Evolutionary conservation across 2,797 vertebrate species (phyloP), one percentile per base, ranked within the genome.

Genomic region (Cheirogaleus major): DNA sequence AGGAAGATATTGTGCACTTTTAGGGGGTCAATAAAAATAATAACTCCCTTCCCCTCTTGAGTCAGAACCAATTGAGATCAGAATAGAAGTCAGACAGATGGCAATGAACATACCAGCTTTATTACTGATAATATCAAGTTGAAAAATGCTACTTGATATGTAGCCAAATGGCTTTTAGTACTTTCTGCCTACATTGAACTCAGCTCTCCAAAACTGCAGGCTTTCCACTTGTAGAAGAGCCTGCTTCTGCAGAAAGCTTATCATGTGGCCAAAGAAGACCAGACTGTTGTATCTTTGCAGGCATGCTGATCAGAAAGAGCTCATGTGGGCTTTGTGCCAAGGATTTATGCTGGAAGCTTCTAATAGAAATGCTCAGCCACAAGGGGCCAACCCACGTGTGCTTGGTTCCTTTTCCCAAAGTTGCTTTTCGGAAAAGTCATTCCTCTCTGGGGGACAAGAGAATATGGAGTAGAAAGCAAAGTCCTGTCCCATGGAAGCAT

Each of bases 91-190:
- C 45, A 75, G 41, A 75, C 50, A 92, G 76, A 79, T 69, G 84
- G 76, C 84, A n/a, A 27, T 48, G 65, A 84, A 67, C 2, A 5
- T 61, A 41, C 41, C 70, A 32, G 32, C 35, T 63, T 96, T 41
- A 50, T 93, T 85, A 55, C 69, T 41, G 22, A 65, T 89, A 78
- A 93, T 69, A 52, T 22, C 88, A 88, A 91, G 65, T 35, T 91
- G 65, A 75, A 76, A 88, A 91, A 35, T 75, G 63, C 27, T 85
- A 50, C 35, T 59, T 79, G 72, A 70, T 73, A n/a, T 25, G 14
- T 82, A 93, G 79, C 50, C 76, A 91, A 4, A 73, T 84, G 57
- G 20, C 82, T 96, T 65, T 69, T 59, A 35, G 38, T 73, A 38
- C 57, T 95, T 95, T 61, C 63, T 95, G 9, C 63, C 25, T 55